Percentiles rank a stretch among this genome's conserved stretches.
Conservation (phyloP, 2,888 invertebrate species). For the Trachelus tabidus region DNA sequence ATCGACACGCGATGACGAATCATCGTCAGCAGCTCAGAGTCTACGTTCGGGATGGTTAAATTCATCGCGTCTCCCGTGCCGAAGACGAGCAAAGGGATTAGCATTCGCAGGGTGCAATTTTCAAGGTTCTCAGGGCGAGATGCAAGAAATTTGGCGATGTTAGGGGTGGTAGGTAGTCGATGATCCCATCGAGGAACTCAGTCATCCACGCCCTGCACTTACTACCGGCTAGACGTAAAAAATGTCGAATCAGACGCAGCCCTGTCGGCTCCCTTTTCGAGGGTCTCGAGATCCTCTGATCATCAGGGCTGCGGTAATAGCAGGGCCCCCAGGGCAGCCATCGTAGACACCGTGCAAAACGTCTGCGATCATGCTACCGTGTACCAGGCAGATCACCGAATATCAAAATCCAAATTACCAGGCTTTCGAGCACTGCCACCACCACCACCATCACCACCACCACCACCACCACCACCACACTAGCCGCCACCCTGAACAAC, state of each 20-base stretch:
- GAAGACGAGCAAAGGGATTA: constrained; percentile 31
- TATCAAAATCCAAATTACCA: constrained; percentile 57
- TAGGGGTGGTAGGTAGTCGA: too few relatives aligned
- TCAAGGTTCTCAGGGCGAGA: background rate
- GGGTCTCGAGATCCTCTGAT: constrained; percentile 60
- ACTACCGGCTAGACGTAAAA: constrained; percentile 65
- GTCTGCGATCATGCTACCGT: constrained; percentile 57
- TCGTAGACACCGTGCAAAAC: constrained; percentile 23
- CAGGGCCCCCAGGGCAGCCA: constrained; percentile 56
- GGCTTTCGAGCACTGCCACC: constrained; percentile 32
- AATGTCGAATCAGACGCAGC: constrained; percentile 51
- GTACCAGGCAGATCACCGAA: constrained; percentile 49
- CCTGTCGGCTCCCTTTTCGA: constrained; percentile 18
- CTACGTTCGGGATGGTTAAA: constrained; percentile 10
- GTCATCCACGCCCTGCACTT: constrained; percentile 52
- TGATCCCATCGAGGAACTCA: too few relatives aligned
- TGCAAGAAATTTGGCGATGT: too few relatives aligned
- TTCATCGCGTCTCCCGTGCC: background rate
- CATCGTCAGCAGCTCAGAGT: constrained; percentile 12
- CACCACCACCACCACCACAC: too few relatives aligned
- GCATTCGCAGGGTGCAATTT: constrained; percentile 61
- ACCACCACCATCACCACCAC: too few relatives aligned
- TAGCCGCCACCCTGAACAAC: too few relatives aligned
- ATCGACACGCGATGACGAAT: constrained; percentile 11
- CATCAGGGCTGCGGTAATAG: constrained; percentile 50